Conservation (phyloP, 2,797 vertebrate genomes). For the Danio kyathit region DNA sequence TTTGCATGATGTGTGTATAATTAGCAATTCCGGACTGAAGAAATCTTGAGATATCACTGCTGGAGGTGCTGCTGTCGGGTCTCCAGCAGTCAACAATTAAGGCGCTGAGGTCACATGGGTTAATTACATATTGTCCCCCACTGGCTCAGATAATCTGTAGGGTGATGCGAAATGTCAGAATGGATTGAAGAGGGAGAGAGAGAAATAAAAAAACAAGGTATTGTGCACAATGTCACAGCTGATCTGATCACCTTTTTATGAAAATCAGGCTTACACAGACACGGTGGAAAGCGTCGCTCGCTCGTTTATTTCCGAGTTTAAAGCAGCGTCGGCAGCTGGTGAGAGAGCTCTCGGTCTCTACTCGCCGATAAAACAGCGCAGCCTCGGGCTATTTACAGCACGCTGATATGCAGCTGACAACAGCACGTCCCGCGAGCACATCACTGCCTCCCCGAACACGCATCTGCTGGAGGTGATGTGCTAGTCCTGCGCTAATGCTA, state of each 20-base stretch:
- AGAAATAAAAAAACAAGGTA: conserved; percentile 47
- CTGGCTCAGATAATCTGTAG: conserved; percentile 84
- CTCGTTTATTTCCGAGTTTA: conserved; percentile 66
- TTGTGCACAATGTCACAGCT: conserved; percentile 58
- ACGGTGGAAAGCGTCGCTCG: conserved; percentile 37
- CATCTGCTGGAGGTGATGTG: conserved; percentile 60
- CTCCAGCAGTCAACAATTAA: conserved; percentile 85
- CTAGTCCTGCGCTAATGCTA: conserved; percentile 50
- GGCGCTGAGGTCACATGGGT: conserved; percentile 84
- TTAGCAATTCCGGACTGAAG: conserved; percentile 32
- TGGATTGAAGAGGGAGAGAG: conserved; percentile 33
- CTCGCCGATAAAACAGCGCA: conserved; percentile 65
- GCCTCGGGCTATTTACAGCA: conserved; percentile 70
- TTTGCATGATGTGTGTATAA: conserved; percentile 45
- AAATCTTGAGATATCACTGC: conserved; percentile 72
- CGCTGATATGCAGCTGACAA: conserved; percentile 71
- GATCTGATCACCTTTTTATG: conserved; percentile 69
- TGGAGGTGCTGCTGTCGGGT: conserved; percentile 75
- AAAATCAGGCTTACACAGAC: conserved; percentile 62
- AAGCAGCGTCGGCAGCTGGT: conserved; percentile 66
- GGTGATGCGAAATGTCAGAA: conserved; percentile 70
- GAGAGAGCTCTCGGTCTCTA: conserved; percentile 63
- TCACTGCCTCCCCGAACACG: conserved; percentile 62
- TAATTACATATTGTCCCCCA: conserved; percentile 91
- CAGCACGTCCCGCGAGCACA: conserved; percentile 61